Conservation (phyloP, 2,797 vertebrate species). For the Coranthus polyacanthus region DNA sequence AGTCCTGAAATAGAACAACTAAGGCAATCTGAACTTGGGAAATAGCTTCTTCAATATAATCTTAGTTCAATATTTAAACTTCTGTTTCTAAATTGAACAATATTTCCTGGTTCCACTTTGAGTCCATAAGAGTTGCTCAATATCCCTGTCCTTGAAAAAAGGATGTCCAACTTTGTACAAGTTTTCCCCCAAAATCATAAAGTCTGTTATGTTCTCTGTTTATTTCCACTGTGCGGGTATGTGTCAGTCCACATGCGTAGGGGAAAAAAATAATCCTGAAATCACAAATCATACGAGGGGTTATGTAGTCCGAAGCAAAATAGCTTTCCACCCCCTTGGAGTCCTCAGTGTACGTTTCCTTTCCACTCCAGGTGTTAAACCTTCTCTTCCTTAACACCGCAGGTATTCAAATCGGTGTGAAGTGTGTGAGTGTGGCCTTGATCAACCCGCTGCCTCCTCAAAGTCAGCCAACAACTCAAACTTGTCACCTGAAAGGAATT, state of each 20-base stretch:
- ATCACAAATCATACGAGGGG: constrained; percentile 65
- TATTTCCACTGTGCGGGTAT: constrained; percentile 62
- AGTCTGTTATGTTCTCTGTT: constrained; percentile 63
- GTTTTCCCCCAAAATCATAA: constrained; percentile 62
- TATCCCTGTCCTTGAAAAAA: constrained; percentile 66
- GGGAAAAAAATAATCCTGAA: constrained; percentile 59
- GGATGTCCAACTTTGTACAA: constrained; percentile 72
- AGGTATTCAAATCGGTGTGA: constrained; percentile 52
- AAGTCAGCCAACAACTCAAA: constrained; percentile 68
- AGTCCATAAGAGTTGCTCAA: constrained; percentile 74
- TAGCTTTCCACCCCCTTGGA: constrained; percentile 68
- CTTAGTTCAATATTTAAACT: constrained; percentile 69
- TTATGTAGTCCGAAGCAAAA: constrained; percentile 76
- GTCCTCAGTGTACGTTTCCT: constrained; percentile 59
- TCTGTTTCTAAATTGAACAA: constrained; percentile 67
- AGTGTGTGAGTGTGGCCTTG: constrained; percentile 51
- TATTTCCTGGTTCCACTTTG: constrained; percentile 64
- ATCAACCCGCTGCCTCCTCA: constrained; percentile 61
- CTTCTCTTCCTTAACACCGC: constrained; percentile 44
- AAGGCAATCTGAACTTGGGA: constrained; percentile 83
- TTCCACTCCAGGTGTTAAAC: constrained; percentile 51
- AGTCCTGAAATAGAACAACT: constrained; percentile 86
- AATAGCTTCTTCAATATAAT: constrained; percentile 73
- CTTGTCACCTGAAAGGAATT: constrained; percentile 61
- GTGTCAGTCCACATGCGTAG: constrained; percentile 50